phyloP scores from a whole-genome alignment of 2,888 invertebrate species.

The Abscondita cerata region DNA sequence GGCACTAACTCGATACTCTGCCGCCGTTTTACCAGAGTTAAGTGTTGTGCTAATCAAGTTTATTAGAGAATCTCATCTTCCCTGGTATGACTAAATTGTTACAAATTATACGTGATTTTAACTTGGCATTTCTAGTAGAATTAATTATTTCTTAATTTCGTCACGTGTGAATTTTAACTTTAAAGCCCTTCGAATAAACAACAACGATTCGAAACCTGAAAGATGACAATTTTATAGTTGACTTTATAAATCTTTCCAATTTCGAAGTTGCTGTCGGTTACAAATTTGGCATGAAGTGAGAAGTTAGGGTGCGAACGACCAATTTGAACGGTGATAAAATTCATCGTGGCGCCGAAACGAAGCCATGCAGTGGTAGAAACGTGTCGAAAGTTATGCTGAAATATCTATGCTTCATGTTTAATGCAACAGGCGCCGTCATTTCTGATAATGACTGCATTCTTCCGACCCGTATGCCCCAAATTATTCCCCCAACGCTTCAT shows the following conservation, averaged over 20 bases:
- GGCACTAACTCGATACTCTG: constrained; percentile 43
- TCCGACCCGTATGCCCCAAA: constrained; percentile 47
- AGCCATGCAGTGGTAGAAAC: constrained; percentile 40
- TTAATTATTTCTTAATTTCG: constrained; percentile 16
- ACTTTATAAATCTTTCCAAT: constrained; percentile 45
- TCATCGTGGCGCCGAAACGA: constrained; percentile 40
- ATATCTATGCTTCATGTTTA: constrained; percentile 56
- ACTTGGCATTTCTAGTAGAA: constrained; percentile 7
- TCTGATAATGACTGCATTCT: constrained; percentile 55
- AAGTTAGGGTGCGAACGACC: constrained; percentile 42
- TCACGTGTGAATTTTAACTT: constrained; percentile 1
- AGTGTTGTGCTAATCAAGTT: constrained; percentile 46
- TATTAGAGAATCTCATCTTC: constrained; percentile 36
- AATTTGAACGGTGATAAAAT: constrained; percentile 49
- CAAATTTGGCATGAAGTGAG: constrained; percentile 44
- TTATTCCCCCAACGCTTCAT: constrained; percentile 51
- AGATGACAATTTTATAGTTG: constrained; percentile 8
- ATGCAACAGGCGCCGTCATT: constrained; percentile 52
- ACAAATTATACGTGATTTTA: constrained; percentile 26
- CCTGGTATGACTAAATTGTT: constrained; percentile 31
- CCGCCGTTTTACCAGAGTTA: constrained; percentile 44
- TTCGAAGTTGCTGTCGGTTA: constrained; percentile 43
- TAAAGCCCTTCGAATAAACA: background rate
- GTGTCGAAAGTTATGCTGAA: constrained; percentile 53
- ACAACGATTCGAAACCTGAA: constrained; percentile 1